Evolutionary conservation across 2,888 invertebrate genomes (phyloP), one percentile per base, ranked within the genome.

Genomic region (Yponomeuta malinellus): DNA sequence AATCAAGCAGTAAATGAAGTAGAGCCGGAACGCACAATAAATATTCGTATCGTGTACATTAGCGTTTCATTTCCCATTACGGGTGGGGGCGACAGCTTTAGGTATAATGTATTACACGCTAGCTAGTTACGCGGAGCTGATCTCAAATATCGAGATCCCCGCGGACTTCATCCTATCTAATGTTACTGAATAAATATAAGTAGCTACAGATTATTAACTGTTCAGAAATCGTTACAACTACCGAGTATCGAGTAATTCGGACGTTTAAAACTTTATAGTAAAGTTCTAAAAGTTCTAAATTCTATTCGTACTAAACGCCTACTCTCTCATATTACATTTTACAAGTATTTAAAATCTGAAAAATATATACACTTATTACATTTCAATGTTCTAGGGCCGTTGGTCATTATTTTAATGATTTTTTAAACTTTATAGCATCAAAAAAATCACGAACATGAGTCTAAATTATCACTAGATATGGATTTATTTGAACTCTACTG

Each of bases 11-110:
- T 65, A 65, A 65, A 65, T 65, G 33, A 65, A 10, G 10, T 65
- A 33, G 65, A 33, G 33, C 29, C n/a, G 29, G 31, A n/a, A 67
- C 12, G 43, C 31, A 29, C 5, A 52, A 68, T 68, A 68, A 52
- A 68, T 68, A 68, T 68, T 68, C 68, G 31, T 23, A n/a, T 68
- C 68, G 52, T 48, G 68, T 68, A 68, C 68, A 68, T 68, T 48
- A 68, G 68, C 31, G 68, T 48, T 68, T 59, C 68, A 68, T 68
- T 52, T 68, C 52, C 68, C 52, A 52, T 48, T 52, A 52, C 52
- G 52, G 23, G 31, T 29, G 68, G 68, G 10, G 31, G 68, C 29
- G 65, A 33, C 3, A 65, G 9, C 10, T 31, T 65, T 0, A 31
- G 31, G 29, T 65, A 65, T 65, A 65, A 65, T 65, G 31, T 29